phyloP scores from a whole-genome alignment of 2,113 vertebrate species.

The Ammodytes marinus region DNA sequence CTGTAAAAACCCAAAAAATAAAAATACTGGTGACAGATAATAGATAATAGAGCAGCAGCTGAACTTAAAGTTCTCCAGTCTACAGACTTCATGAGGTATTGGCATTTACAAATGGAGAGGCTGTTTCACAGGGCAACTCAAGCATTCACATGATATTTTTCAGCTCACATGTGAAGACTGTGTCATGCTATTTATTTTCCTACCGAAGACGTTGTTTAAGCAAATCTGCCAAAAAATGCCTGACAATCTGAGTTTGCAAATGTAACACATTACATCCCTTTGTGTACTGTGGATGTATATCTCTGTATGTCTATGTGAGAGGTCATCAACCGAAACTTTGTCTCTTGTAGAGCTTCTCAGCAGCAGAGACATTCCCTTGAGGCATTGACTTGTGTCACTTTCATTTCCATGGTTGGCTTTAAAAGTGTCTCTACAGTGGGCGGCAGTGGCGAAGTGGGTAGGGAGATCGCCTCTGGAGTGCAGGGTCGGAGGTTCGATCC shows the following conservation, averaged over 20 bases:
- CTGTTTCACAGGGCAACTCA: neutral
- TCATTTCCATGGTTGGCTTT: constrained; percentile 59
- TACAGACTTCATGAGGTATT: neutral
- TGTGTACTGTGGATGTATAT: constrained; percentile 45
- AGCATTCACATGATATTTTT: neutral
- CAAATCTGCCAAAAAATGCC: constrained; percentile 2
- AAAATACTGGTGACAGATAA: constrained; percentile 41
- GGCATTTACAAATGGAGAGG: neutral
- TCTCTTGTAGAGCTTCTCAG: constrained; percentile 34
- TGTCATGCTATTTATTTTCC: neutral
- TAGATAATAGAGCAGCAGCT: constrained; percentile 31
- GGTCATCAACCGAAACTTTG: constrained; percentile 45
- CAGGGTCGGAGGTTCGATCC: too few relatives aligned
- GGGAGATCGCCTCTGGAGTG: too few relatives aligned
- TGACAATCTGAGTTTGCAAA: constrained; percentile 5
- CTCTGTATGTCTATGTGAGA: constrained; percentile 3
- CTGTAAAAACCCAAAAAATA: constrained; percentile 2
- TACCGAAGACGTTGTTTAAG: neutral
- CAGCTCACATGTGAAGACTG: neutral
- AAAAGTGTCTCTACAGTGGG: constrained; percentile 43
- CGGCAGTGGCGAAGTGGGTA: too few relatives aligned
- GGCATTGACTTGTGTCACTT: constrained; percentile 51
- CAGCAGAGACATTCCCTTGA: constrained; percentile 43
- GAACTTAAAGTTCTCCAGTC: constrained; percentile 32
- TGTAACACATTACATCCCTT: constrained; percentile 22